phyloP scores from a whole-genome alignment of 2,797 vertebrate species.

The Poecilia picta region DNA sequence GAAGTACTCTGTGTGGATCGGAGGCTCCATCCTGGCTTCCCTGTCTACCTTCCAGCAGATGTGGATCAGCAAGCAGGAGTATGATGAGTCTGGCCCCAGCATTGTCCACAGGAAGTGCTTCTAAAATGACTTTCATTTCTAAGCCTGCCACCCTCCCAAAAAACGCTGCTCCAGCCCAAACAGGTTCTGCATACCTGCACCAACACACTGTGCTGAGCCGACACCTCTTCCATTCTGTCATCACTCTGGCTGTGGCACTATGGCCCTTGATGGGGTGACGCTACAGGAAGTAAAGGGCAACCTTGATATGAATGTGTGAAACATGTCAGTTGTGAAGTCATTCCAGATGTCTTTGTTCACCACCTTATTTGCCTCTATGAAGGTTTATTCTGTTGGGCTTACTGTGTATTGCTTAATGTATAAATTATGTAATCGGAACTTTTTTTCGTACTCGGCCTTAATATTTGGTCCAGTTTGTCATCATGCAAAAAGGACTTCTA shows the following conservation, averaged over 20 bases:
- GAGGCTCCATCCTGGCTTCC: conserved; percentile 86
- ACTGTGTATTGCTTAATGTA: conserved; percentile 86
- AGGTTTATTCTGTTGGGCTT: conserved; percentile 79
- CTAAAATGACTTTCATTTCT: conserved; percentile 78
- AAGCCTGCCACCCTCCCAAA: conserved; percentile 48
- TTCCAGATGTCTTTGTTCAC: conserved; percentile 89
- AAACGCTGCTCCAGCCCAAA: conserved; percentile 84
- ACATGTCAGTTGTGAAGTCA: conserved; percentile 85
- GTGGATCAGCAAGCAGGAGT: conserved; percentile 90
- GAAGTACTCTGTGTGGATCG: conserved; percentile 87
- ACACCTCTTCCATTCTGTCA: conserved; percentile 69
- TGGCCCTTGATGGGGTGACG: conserved; percentile 68
- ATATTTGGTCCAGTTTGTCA: conserved; percentile 86
- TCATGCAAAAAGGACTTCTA: conserved; percentile 82
- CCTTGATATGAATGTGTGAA: conserved; percentile 73
- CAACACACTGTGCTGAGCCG: conserved; percentile 68
- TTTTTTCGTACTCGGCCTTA: conserved; percentile 94
- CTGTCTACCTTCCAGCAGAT: conserved; percentile 88
- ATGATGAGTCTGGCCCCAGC: conserved; percentile 85
- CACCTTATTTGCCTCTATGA: conserved; percentile 89
- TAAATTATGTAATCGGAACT: conserved; percentile 92
- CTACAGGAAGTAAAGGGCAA: conserved; percentile 60
- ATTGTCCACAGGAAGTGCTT: conserved; percentile 88
- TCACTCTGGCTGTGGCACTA: conserved; percentile 71
- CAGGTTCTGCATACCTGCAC: conserved; percentile 77